Evolutionary conservation across 1,140 invertebrate species (phyloP), one percentile per base, ranked within the genome.

Genomic region (Condylostylus longicornis): DNA sequence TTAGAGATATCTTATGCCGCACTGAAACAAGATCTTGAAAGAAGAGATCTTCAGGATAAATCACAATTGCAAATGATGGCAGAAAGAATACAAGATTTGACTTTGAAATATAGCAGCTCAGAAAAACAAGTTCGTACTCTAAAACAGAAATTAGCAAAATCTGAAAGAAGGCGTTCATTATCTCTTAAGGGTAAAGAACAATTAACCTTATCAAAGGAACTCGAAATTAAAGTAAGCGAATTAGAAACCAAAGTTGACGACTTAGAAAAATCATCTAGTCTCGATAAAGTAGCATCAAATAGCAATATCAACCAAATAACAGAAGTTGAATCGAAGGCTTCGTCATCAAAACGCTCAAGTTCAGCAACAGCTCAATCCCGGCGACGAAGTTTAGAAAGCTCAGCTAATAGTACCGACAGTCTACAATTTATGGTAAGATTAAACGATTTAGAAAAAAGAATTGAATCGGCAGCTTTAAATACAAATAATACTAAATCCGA

Each of bases 171-270:
- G 38, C 65, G 84, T 34, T 85, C 82, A 19, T 65, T 85, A 18
- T 85, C 81, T 2, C 54, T 89, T 17, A 87, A 87, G 61, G 80
- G 79, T 18, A 66, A 70, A 47, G 83, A 87, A 54, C 80, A 79
- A 12, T 74, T 84, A 42, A 74, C 75, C 6, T 70, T 85, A 33
- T 74, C 77, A 5, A 82, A 82, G 60, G 82, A 87, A 59, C 69
- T 87, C 12, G 83, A 89, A 54, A 75, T 81, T 18, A 87, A 87
- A 54, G 61, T 88, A 12, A 66, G 68, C 7, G 80, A 87, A 51
- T 56, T 87, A 35, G 83, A 88, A 61, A 72, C 70, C 32, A 83
- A 82, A 61, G 77, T 85, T 4, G 66, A 67, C 35, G 64, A 71
- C 19, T 59, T 82, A 18, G 77, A 82, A 48, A 63, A 64, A 3